A percentile compares a stretch with the other conserved stretches of the same genome.
Evolutionary conservation across 1,140 invertebrate species (phyloP).

Genomic region (Pseudomyrmex gracilis): DNA sequence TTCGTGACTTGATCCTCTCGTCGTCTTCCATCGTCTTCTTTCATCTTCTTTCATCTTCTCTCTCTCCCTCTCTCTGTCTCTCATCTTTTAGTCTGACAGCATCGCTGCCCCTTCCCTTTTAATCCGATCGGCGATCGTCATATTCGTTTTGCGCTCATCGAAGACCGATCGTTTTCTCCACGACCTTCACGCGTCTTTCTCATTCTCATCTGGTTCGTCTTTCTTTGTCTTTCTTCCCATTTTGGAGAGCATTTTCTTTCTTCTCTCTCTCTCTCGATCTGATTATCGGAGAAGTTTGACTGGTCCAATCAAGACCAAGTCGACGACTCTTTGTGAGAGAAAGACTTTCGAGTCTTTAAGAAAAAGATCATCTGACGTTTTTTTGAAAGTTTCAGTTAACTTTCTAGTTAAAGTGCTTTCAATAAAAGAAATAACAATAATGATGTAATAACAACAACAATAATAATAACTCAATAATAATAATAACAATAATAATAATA

Average conservation of each 20-base stretch:
- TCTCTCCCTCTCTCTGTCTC: not conserved
- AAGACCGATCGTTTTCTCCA: not conserved
- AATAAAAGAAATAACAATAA: too few species aligned
- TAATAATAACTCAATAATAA: too few species aligned
- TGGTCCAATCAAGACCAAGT: conserved; percentile 30
- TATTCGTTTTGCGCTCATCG: not conserved
- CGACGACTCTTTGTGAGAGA: conserved; percentile 13
- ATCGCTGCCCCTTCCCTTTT: not conserved
- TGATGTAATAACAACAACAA: too few species aligned
- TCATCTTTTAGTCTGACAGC: not conserved
- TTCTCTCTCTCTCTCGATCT: conserved; percentile 41
- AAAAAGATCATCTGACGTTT: not conserved
- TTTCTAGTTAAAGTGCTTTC: not conserved
- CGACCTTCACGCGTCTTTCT: not conserved
- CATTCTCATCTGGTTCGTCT: not conserved
- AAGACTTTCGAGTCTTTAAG: not conserved
- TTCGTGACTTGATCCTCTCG: conserved; percentile 18
- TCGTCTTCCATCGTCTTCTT: conserved; percentile 17
- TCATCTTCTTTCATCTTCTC: not conserved
- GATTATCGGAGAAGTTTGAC: conserved; percentile 37
- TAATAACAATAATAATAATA: too few species aligned
- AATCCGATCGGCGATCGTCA: conserved; percentile 2
- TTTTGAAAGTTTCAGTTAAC: not conserved
- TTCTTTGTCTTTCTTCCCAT: not conserved
- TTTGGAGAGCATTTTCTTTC: conserved; percentile 17